Conservation (phyloP, 2,113 vertebrate species). For the Misgurnus anguillicaudatus region DNA sequence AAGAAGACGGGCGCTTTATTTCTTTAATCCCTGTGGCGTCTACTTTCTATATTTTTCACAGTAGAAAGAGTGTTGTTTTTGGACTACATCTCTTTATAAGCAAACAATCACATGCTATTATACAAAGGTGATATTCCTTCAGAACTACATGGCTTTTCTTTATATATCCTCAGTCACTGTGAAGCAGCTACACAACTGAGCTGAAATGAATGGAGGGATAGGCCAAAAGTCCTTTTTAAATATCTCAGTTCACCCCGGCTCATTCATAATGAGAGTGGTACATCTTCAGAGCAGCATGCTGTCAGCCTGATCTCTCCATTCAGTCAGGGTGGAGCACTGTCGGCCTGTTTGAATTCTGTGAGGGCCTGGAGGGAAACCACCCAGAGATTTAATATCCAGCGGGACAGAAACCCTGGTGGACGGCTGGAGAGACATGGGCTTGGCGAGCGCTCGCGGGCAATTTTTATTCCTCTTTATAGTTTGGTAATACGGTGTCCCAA, state of each 20-base stretch:
- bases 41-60: constrained; percentile 16
- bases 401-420: constrained; percentile 44
- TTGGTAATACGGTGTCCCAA: constrained; percentile 63
- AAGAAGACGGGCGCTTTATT: background rate
- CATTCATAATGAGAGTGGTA: constrained; percentile 41
- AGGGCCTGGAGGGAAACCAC: constrained; percentile 63
- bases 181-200: constrained; percentile 14
- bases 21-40: background rate
- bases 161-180: background rate
- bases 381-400: constrained; percentile 69
- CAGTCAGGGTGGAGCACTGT: constrained; percentile 55
- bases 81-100: constrained; percentile 60
- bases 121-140: constrained; percentile 56
- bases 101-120: constrained; percentile 62
- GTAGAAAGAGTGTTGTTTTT: constrained; percentile 40
- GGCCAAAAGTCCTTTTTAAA: constrained; percentile 7
- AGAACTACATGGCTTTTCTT: constrained; percentile 53
- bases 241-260: background rate
- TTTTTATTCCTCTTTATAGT: constrained; percentile 73
- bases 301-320: constrained; percentile 43
- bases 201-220: constrained; percentile 14
- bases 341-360: constrained; percentile 52
- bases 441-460: constrained; percentile 63
- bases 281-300: constrained; percentile 36
- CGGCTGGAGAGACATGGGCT: constrained; percentile 59